phyloP scores from a whole-genome alignment of 92 coral and sea anemone species.

The Palythoa grandiflora region DNA sequence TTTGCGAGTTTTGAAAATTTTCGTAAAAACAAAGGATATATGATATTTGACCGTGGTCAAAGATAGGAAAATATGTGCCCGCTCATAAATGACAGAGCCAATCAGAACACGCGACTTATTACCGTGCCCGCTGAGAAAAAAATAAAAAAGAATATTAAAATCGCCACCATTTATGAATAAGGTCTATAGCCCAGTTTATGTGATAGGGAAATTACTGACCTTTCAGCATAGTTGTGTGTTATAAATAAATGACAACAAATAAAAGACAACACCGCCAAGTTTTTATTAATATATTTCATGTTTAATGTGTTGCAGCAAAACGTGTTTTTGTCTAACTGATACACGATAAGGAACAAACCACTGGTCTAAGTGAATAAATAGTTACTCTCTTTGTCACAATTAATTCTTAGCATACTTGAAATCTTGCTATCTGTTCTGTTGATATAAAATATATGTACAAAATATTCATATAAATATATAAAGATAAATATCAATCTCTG shows the following conservation, averaged over 20 bases:
- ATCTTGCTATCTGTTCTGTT: constrained; percentile 68
- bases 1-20: too few species aligned
- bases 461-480: constrained; percentile 94
- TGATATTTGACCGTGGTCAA: too few species aligned
- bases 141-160: too few species aligned
- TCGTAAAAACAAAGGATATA: too few species aligned
- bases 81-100: too few species aligned
- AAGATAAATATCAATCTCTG: constrained; percentile 77
- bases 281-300: constrained; percentile 1
- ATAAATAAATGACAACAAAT: background rate
- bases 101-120: too few species aligned
- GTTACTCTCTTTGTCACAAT: constrained; percentile 47
- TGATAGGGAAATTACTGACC: background rate
- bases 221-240: background rate
- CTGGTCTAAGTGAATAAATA: constrained; percentile 52
- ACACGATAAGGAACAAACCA: constrained; percentile 56
- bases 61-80: too few species aligned
- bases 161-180: too few species aligned
- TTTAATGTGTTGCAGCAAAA: constrained; percentile 49
- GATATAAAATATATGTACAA: constrained; percentile 95
- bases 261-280: background rate
- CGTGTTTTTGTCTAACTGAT: constrained; percentile 39
- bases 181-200: too few species aligned
- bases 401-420: constrained; percentile 50
- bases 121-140: too few species aligned